Conservation (phyloP, 2,888 invertebrate genomes). For the Clepsis dumicolana region DNA sequence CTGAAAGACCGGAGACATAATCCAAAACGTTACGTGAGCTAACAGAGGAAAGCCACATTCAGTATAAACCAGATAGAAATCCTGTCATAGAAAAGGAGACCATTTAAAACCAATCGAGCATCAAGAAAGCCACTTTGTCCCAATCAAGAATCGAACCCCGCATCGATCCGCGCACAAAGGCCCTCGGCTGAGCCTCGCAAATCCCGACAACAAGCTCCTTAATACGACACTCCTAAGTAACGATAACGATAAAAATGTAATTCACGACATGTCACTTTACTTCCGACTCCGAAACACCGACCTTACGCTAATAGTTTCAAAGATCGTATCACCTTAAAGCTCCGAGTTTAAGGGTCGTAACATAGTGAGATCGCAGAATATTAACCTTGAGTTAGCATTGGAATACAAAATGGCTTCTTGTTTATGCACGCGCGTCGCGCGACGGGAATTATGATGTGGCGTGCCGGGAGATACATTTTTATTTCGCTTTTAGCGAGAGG, state of each 20-base stretch:
- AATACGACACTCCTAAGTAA: constrained; percentile 57
- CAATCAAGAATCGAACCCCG: constrained; percentile 11
- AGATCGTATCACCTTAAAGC: constrained; percentile 10
- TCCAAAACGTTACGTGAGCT: too few species aligned
- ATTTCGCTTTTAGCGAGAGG: not conserved
- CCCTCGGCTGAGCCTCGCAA: constrained; percentile 46
- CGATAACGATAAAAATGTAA: constrained; percentile 55
- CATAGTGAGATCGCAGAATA: constrained; percentile 22
- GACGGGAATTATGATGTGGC: constrained; percentile 5
- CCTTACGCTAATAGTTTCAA: constrained; percentile 12
- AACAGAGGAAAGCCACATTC: too few species aligned
- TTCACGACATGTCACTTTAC: constrained; percentile 50
- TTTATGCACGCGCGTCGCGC: constrained; percentile 6
- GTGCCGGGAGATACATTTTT: not conserved
- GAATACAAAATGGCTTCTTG: constrained; percentile 33
- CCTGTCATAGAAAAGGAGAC: too few species aligned
- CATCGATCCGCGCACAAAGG: constrained; percentile 7
- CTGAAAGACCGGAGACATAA: too few species aligned
- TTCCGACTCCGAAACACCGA: constrained; percentile 14
- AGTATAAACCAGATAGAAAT: too few species aligned
- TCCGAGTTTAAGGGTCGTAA: constrained; percentile 23
- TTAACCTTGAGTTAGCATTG: constrained; percentile 37
- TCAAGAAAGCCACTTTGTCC: constrained; percentile 7
- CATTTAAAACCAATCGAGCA: not conserved
- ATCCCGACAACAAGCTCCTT: constrained; percentile 52